Evolutionary conservation across 2,113 vertebrate species (phyloP), one percentile per base, ranked within the genome.

Genomic region (Actenoides lindsayi): DNA sequence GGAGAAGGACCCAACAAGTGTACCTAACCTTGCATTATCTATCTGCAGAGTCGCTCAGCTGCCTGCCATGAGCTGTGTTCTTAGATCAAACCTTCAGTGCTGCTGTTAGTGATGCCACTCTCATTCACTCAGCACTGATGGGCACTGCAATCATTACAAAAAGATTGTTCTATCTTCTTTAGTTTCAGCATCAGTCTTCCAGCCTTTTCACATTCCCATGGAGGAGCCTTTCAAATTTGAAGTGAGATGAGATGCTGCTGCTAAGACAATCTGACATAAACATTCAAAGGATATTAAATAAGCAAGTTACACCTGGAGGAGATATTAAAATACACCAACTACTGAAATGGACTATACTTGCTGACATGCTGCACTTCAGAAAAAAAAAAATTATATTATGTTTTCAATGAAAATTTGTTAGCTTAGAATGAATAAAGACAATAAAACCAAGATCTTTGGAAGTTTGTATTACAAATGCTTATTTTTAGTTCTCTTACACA

Each of bases 161-260:
- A 83, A 87, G 73, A 90, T 78, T 92, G 79, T 80, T 90, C 87
- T 71, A 18, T 91, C 67, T 81, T 88, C 88, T 79, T 96, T 50
- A 73, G 84, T 93, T 94, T 59, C 87, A 93, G 31, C 31, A 70
- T 88, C 64, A 85, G 54, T 60, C 70, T 93, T 90, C 77, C 86
- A 92, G 65, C 9, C 57, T 90, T 92, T 93, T 85, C 75, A 41
- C 39, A 83, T 91, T 89, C 94, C 69, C 24, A n/a, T 65, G 51
- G 73, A 88, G 37, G 3, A 95, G 12, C 53, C 57, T 91, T 94
- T 93, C 48, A 57, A 87, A 60, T 79, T 27, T 63, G 44, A 94
- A 56, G 54, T 65, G 56, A 95, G 62, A 76, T 70, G 68, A 88
- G 56, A 74, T 76, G 68, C 51, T 92, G 48, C 70, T 92, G 48